Percentiles rank a stretch among this genome's conserved stretches.
These are phyloP conservation scores for Glyptemys insculpta DNA, from an alignment of 2,797 vertebrate genomes.

Conservation along the genomic window DNA sequence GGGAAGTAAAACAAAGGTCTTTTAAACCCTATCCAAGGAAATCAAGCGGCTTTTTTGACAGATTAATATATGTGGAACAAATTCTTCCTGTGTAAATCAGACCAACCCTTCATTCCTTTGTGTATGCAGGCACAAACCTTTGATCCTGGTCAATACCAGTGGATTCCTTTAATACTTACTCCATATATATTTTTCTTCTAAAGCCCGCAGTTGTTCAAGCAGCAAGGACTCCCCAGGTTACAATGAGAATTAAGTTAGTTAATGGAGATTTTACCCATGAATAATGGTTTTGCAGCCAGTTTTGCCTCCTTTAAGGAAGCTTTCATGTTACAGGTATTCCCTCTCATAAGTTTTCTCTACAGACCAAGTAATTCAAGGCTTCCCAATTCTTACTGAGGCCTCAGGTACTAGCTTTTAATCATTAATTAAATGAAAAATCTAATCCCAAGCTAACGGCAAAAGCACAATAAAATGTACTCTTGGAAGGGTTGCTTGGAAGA, in stretches of 20 bases:
- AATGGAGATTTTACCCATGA: neutral
- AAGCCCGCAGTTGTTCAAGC: neutral
- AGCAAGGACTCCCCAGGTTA: neutral
- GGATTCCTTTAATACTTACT: neutral
- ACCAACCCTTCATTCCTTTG: neutral
- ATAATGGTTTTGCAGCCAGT: neutral
- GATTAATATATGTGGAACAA: neutral
- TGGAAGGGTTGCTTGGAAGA: neutral
- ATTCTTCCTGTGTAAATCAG: neutral
- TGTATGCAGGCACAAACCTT: neutral
- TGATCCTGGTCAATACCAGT: neutral
- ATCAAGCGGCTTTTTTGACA: neutral
- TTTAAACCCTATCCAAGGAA: neutral
- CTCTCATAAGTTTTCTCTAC: no score
- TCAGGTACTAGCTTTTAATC: neutral
- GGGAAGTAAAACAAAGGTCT: neutral
- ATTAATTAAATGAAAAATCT: neutral
- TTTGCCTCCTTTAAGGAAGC: neutral
- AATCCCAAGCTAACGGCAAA: neutral
- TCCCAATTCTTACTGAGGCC: neutral
- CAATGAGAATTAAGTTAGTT: neutral
- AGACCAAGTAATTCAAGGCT: neutral
- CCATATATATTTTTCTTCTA: neutral
- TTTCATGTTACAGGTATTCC: neutral
- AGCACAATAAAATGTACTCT: accelerated